Evolutionary conservation across 2,113 vertebrate species (phyloP).

Genomic region (Anser cygnoides): DNA sequence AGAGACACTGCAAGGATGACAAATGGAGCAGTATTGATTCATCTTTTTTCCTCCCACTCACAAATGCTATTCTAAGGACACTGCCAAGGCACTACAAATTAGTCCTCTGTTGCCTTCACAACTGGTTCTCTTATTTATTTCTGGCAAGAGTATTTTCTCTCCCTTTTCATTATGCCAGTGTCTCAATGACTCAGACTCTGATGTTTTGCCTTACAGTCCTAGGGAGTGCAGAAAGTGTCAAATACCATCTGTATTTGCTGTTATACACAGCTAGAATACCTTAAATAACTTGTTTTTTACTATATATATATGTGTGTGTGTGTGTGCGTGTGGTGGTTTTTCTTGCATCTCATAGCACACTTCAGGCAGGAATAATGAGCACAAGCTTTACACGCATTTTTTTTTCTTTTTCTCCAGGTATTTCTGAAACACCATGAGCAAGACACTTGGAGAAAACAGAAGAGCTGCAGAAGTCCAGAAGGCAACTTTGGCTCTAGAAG

Average conservation of each 20-base stretch:
- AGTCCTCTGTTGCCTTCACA: no score
- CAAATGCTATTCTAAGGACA: no score
- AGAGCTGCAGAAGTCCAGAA: slow-evolving; percentile 21
- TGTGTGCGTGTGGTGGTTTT: no score
- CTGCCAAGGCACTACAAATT: no score
- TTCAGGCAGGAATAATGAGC: background rate
- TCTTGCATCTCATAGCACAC: background rate
- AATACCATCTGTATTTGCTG: background rate
- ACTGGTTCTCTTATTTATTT: no score
- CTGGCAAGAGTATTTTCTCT: background rate
- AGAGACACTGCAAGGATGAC: no score
- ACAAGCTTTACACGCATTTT: background rate
- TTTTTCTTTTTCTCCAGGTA: slow-evolving; percentile 22
- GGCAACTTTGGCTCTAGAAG: slow-evolving; percentile 9
- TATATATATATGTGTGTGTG: no score
- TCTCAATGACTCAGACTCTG: background rate
- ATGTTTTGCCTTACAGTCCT: background rate
- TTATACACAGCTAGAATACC: background rate
- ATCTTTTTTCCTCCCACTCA: no score
- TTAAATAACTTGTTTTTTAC: background rate
- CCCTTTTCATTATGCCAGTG: background rate
- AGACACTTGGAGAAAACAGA: slow-evolving; percentile 7
- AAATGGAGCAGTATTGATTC: no score
- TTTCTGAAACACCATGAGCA: slow-evolving; percentile 49
- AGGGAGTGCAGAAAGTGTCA: background rate